phyloP scores from a whole-genome alignment of 2,888 invertebrate species.

The Lasioglossum oenotherae region DNA sequence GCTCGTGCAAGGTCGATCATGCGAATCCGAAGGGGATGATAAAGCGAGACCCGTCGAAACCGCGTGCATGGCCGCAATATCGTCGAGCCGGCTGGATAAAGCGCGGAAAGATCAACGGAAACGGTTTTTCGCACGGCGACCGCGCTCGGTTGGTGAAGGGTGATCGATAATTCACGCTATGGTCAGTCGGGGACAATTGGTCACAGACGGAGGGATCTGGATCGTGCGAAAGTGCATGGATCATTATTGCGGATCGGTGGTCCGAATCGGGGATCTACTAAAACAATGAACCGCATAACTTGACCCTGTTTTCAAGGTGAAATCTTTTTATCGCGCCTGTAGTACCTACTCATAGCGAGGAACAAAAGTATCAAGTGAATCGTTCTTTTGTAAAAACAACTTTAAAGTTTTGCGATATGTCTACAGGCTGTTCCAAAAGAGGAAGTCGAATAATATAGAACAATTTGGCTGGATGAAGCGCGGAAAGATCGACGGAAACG shows the following conservation, averaged over 20 bases:
- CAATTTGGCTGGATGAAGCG: too few species aligned
- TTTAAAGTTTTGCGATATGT: too few species aligned
- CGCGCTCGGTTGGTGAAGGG: neutral
- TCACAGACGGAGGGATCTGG: neutral
- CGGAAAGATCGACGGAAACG: too few species aligned
- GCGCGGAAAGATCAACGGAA: slow-evolving; percentile 18
- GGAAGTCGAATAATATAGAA: too few species aligned
- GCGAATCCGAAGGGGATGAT: slow-evolving; percentile 25
- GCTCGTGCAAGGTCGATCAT: slow-evolving; percentile 21
- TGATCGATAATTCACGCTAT: slow-evolving; percentile 21
- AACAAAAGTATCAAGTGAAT: too few species aligned
- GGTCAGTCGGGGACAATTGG: slow-evolving; percentile 1
- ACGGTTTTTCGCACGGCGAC: neutral
- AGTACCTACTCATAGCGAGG: too few species aligned
- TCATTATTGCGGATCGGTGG: neutral
- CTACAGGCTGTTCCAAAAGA: too few species aligned
- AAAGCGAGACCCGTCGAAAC: slow-evolving; percentile 25
- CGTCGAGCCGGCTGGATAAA: neutral
- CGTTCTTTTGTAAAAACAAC: too few species aligned
- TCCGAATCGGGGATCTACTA: neutral
- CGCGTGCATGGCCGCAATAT: slow-evolving; percentile 10
- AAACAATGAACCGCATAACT: too few species aligned
- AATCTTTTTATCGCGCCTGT: too few species aligned
- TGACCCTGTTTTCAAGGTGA: too few species aligned
- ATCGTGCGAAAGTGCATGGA: neutral